phyloP scores from a whole-genome alignment of 2,797 vertebrate genomes.

The Pantherophis alleghaniensis region DNA sequence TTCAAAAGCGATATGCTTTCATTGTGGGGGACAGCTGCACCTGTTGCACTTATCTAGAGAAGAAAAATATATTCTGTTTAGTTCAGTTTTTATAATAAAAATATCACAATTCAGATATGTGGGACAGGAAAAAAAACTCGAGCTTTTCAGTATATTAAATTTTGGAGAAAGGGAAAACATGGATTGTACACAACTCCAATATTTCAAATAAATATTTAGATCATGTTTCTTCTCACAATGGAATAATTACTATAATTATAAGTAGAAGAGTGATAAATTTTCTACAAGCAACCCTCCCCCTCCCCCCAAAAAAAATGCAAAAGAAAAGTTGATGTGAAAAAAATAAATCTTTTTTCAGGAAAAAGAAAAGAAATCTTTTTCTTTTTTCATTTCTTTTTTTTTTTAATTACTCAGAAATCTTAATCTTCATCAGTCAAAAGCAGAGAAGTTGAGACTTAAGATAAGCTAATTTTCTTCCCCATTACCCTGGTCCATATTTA shows the following conservation, averaged over 20 bases:
- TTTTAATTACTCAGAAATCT: not conserved
- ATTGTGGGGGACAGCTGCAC: not conserved
- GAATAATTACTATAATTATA: not conserved
- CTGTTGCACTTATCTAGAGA: not conserved
- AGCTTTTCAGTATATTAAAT: not conserved
- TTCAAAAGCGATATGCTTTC: not conserved
- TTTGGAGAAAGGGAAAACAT: not conserved
- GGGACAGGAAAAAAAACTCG: not conserved
- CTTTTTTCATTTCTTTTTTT: not conserved
- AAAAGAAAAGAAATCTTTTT: too few relatives aligned
- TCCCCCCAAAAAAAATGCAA: not conserved
- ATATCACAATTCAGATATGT: not conserved
- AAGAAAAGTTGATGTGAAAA: not conserved
- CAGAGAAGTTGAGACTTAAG: not conserved
- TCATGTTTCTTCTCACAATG: not conserved
- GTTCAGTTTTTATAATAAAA: not conserved
- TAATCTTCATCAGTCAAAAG: not conserved
- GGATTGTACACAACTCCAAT: not conserved
- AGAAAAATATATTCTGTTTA: not conserved
- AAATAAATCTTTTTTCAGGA: too few relatives aligned
- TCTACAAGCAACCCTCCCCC: not conserved
- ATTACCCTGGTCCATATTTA: not conserved
- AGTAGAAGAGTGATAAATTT: not conserved
- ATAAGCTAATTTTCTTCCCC: not conserved
- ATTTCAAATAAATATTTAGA: not conserved